phyloP scores from a whole-genome alignment of 2,888 invertebrate species.

The Trachelus iudaicus region DNA sequence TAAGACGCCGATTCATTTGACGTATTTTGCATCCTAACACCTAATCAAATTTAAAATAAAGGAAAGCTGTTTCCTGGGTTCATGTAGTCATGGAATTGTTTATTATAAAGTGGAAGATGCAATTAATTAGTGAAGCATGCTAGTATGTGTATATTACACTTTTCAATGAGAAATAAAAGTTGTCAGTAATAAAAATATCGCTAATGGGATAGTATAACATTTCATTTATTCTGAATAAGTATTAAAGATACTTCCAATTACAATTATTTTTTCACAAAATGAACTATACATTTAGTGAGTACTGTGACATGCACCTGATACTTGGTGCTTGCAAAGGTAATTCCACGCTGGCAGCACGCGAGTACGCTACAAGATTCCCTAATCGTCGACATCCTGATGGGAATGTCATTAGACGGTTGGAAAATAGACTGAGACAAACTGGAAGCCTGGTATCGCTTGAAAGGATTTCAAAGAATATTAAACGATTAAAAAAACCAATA shows the following conservation, averaged over 20 bases:
- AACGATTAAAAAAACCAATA: not conserved
- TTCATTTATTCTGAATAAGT: not conserved
- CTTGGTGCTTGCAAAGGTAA: not conserved
- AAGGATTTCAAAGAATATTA: not conserved
- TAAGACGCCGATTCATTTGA: no score
- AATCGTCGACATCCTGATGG: not conserved
- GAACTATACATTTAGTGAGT: not conserved
- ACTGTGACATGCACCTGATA: not conserved
- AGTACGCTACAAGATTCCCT: not conserved
- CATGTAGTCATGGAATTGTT: not conserved
- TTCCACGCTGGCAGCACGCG: not conserved
- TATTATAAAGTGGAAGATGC: no score
- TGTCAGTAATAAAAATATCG: not conserved
- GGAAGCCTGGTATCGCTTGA: not conserved
- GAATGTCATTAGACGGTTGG: not conserved
- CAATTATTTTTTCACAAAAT: not conserved
- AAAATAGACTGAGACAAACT: not conserved
- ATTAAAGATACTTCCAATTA: not conserved
- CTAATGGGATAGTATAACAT: not conserved
- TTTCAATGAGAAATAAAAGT: not conserved
- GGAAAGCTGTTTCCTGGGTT: not conserved
- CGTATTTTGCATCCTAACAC: not conserved
- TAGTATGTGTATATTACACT: not conserved
- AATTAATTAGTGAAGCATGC: no score
- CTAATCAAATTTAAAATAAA: not conserved